phyloP scores from a whole-genome alignment of 2,888 invertebrate species.

The Xanthia togata region DNA sequence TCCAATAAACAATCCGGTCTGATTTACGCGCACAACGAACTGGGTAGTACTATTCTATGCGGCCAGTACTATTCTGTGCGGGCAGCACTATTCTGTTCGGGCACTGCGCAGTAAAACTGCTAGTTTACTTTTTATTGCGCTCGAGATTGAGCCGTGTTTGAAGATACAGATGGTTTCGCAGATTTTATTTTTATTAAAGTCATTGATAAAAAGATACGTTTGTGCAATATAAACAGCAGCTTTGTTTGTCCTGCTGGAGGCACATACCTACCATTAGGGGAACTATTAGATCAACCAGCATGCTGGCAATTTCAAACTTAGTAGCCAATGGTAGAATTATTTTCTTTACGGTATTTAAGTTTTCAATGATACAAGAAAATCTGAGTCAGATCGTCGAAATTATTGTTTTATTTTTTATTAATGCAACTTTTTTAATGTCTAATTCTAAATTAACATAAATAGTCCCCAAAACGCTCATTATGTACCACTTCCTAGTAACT shows the following conservation, averaged over 20 bases:
- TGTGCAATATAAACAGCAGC: background rate
- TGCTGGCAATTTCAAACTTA: background rate
- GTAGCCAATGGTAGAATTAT: background rate
- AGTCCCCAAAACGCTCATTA: too few relatives aligned
- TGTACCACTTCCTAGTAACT: background rate
- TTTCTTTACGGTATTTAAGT: background rate
- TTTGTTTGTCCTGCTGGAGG: background rate
- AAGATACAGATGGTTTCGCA: background rate
- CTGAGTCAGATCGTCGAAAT: background rate
- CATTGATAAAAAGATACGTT: background rate
- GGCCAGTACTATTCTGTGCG: background rate
- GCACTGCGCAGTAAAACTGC: constrained; percentile 24
- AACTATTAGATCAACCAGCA: background rate
- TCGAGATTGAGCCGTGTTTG: constrained; percentile 38
- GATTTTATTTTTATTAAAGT: constrained; percentile 8
- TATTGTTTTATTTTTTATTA: too few relatives aligned
- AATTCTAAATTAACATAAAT: background rate
- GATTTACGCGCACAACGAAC: constrained; percentile 39
- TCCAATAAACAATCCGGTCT: constrained; percentile 49
- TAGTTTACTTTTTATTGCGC: constrained; percentile 45
- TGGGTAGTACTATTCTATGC: too few relatives aligned
- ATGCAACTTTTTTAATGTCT: background rate
- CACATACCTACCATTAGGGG: background rate
- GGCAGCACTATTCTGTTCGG: constrained; percentile 4
- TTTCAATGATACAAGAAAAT: background rate